Base-by-base conservation (phyloP, 92 coral and sea anemone species). In the Umimayanthus chanpuru region DNA sequence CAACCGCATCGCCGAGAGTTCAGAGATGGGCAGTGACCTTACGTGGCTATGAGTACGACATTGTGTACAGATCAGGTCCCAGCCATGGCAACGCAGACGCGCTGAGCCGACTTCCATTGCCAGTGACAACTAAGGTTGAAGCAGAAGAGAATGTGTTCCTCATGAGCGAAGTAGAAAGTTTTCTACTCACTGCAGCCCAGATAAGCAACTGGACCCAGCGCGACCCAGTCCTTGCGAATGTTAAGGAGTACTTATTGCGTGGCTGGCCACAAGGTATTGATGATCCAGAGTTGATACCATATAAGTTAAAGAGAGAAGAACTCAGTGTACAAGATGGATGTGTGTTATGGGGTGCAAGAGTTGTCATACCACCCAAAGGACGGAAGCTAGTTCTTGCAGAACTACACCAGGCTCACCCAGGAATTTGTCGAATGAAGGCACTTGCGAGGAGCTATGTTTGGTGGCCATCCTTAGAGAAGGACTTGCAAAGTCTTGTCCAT, bases 1-100 rank as follows among this genome's bases (percentile, higher is more conserved):
- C 87, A 4, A 84, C 90, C 41, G 91, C 93, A 88, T 81, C 91
- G 25, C 89, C 93, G 67, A 58, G 91, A 72, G 83, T 93, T n/a
- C 90, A 91, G 85, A 85, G 92, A 25, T 90, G 92, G 92, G 89
- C 92, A 8, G 86, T 92, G 25, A 92, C 90, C 49, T 72, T 91
- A 67, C 76, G 73, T 61, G 87, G 87, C 56, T 83, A 83, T 67
- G 87, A 72, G 39, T 85, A 72, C 73, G 89, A 72, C 84, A 71
- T 72, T 14, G 89, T 85, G 82, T 88, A 91, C 88, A 90, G 81
- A 86, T 65, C 93, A 26, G 93, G 95, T 21, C 61, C n/a, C 6
- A 81, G 82, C 38, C 86, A 93, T 85, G 92, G 90, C 25, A 90
- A 90, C 55, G 90, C 89, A 2, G 92, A 90, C 39, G 83, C 85